Conservation (phyloP, 2,797 vertebrate genomes). For the Mallotus villosus region DNA sequence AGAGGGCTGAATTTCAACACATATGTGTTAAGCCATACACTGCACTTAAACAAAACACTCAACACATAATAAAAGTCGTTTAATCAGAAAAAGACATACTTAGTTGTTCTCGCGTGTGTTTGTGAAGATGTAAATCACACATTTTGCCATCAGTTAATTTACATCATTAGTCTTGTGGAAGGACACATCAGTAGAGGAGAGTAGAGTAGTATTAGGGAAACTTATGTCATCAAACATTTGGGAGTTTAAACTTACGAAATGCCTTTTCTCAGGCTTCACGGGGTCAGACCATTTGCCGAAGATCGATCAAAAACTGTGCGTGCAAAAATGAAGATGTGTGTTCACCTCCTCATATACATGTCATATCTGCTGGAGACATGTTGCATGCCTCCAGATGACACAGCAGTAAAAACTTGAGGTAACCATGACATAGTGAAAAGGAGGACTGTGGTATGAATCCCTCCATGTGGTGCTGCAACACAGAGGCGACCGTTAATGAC, state of each 20-base stretch:
- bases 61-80: not conserved
- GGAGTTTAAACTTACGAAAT: not conserved
- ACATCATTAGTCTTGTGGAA: not conserved
- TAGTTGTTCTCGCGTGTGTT: not conserved
- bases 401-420: constrained; percentile 20
- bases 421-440: constrained; percentile 55
- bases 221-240: not conserved
- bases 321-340: too few relatives aligned
- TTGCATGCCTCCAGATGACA: not conserved
- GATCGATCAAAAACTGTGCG: too few relatives aligned
- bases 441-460: constrained; percentile 52
- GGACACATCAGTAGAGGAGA: not conserved
- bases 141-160: not conserved
- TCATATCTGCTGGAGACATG: not conserved
- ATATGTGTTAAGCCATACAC: constrained; percentile 45
- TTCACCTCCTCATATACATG: not conserved
- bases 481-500: constrained; percentile 67
- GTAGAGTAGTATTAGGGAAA: not conserved
- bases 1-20: constrained; percentile 45
- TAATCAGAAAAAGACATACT: not conserved
- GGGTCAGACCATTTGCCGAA: too few relatives aligned
- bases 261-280: not conserved
- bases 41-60: constrained; percentile 18
- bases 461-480: constrained; percentile 65
- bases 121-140: not conserved